Evolutionary conservation across 2,113 vertebrate species (phyloP).

Genomic region (Pimephales promelas): DNA sequence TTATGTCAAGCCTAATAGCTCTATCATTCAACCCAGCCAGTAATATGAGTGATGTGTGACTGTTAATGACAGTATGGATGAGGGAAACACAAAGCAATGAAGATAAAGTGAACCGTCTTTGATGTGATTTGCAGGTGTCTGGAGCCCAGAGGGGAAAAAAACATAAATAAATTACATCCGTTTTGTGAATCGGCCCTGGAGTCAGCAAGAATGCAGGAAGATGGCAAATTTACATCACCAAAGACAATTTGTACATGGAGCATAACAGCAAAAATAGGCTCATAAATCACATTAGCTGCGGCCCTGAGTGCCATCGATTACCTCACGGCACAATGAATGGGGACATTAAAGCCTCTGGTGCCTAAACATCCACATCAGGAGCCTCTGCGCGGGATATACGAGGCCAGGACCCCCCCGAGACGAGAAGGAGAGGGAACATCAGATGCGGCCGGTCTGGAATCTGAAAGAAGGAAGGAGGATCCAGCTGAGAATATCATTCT

Average conservation of each 20-base stretch:
- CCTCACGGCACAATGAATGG: slow-evolving; percentile 74
- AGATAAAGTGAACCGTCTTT: slow-evolving; percentile 29
- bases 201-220: slow-evolving; percentile 71
- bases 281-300: slow-evolving; percentile 80
- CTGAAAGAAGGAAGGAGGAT: neutral
- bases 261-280: slow-evolving; percentile 77
- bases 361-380: slow-evolving; percentile 70
- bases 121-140: slow-evolving; percentile 62
- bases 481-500: neutral
- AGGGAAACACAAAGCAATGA: slow-evolving; percentile 8
- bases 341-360: slow-evolving; percentile 68
- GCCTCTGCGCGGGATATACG: slow-evolving; percentile 58
- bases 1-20: slow-evolving; percentile 11
- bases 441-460: neutral
- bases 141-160: slow-evolving; percentile 43
- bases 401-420: slow-evolving; percentile 39
- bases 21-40: neutral
- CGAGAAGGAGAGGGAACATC: neutral
- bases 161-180: slow-evolving; percentile 65
- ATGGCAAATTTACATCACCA: slow-evolving; percentile 75
- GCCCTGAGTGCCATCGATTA: slow-evolving; percentile 76
- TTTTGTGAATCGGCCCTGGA: slow-evolving; percentile 64
- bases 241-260: slow-evolving; percentile 78
- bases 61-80: slow-evolving; percentile 1
- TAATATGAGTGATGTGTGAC: neutral